These are phyloP conservation scores for Hephaestus fuliginosus DNA, from an alignment of 2,797 vertebrate species.

Conservation along the genomic window DNA sequence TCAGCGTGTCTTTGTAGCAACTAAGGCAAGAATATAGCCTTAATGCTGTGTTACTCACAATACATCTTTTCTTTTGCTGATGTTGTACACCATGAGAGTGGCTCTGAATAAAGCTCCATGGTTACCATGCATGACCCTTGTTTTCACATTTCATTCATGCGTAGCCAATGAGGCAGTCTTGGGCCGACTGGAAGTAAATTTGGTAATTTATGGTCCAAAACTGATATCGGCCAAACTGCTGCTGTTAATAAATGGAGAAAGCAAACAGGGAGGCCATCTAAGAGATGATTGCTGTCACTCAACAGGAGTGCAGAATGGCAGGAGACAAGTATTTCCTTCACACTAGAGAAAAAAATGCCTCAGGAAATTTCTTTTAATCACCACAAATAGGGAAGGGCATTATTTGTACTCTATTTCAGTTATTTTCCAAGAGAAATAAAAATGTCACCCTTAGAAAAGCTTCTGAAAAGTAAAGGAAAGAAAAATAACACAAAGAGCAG, in stretches of 20 bases:
- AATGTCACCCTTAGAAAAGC: neutral
- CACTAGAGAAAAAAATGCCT: neutral
- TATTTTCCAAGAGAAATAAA: neutral
- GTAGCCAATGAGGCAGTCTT: conserved; percentile 12
- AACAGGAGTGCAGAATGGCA: neutral
- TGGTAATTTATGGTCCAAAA: conserved; percentile 11
- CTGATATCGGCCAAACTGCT: conserved; percentile 5
- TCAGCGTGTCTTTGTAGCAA: too few relatives aligned
- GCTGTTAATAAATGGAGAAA: neutral
- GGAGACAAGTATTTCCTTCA: neutral
- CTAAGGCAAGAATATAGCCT: too few relatives aligned
- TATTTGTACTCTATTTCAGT: neutral
- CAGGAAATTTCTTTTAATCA: neutral
- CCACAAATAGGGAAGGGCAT: neutral
- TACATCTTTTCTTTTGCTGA: too few relatives aligned
- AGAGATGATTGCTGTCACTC: conserved; percentile 10
- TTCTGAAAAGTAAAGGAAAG: neutral
- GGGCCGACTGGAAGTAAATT: conserved; percentile 2
- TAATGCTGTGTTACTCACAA: too few relatives aligned
- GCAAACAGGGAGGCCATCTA: conserved; percentile 8
- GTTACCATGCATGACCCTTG: too few relatives aligned
- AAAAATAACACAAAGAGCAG: neutral
- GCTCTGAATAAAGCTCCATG: too few relatives aligned
- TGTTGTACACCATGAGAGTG: too few relatives aligned
- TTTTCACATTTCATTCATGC: too few relatives aligned